Conservation (phyloP, 1,140 invertebrate genomes). For the Sarcophaga bullata region DNA sequence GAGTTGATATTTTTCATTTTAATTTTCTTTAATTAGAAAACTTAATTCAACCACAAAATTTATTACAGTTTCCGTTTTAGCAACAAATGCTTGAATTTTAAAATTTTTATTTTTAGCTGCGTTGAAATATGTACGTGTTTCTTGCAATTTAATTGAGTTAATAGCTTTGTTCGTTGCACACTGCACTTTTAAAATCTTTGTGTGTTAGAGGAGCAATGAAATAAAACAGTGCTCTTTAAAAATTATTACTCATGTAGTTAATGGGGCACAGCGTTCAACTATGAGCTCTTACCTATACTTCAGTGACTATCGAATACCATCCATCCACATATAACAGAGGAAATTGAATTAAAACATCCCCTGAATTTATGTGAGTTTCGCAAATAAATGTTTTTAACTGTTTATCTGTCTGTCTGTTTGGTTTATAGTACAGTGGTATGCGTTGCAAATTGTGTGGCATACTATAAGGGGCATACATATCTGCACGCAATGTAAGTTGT, state of each 20-base stretch:
- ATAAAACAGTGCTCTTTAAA: not conserved
- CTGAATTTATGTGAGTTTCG: not conserved
- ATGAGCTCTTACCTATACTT: not conserved
- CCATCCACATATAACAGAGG: not conserved
- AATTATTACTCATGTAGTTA: not conserved
- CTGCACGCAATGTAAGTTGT: not conserved
- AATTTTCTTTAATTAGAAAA: too few species aligned
- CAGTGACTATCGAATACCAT: not conserved
- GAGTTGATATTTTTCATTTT: too few species aligned
- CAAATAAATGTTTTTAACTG: not conserved
- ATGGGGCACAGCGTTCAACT: not conserved
- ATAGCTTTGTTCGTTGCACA: not conserved
- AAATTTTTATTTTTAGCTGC: too few species aligned
- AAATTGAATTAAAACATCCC: not conserved
- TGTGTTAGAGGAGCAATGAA: not conserved
- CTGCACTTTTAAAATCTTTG: too few species aligned
- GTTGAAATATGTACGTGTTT: not conserved
- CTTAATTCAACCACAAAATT: too few species aligned
- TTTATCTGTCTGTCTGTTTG: too few species aligned
- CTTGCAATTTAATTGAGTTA: constrained; percentile 15
- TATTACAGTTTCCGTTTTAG: too few species aligned
- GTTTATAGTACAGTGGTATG: too few species aligned
- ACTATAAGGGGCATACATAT: not conserved
- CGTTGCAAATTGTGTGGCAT: too few species aligned
- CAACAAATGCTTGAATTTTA: too few species aligned